These are phyloP conservation scores for Dyspetes luteomarginatus DNA, from an alignment of 2,888 invertebrate genomes.

Conservation along the genomic window DNA sequence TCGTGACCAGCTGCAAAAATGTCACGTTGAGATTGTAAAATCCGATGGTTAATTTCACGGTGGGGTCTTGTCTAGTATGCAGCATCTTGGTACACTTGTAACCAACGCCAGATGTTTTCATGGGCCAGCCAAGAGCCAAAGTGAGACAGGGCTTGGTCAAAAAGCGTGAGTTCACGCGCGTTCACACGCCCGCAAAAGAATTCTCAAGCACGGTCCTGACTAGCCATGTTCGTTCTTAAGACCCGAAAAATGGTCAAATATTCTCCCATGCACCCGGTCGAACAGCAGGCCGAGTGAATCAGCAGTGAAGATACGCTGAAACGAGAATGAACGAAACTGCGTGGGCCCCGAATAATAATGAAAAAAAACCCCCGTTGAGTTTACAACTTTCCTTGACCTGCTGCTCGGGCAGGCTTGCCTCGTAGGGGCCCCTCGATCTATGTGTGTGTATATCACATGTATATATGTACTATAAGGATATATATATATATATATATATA, in stretches of 20 bases:
- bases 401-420: conserved; percentile 29
- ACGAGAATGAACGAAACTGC: conserved; percentile 40
- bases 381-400: conserved; percentile 72
- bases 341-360: conserved; percentile 29
- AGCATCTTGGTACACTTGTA: not conserved
- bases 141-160: not conserved
- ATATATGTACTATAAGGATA: not conserved
- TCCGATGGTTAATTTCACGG: not conserved
- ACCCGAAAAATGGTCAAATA: conserved; percentile 26
- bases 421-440: conserved; percentile 15
- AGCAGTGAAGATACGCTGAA: conserved; percentile 17
- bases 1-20: not conserved
- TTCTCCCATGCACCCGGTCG: conserved; percentile 43
- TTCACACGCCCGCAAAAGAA: conserved; percentile 11
- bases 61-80: not conserved
- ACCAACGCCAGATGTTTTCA: conserved; percentile 44
- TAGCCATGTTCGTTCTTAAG: not conserved
- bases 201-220: not conserved
- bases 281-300: conserved; percentile 33
- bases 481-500: not conserved
- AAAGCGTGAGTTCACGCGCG: conserved; percentile 41
- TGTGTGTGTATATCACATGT: too few species aligned
- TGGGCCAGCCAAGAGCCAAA: not conserved
- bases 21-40: not conserved
- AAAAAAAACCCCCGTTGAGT: conserved; percentile 61